Evolutionary conservation across 2,888 invertebrate species (phyloP), one percentile per base, ranked within the genome.

Genomic region (Heliothis peltigera): DNA sequence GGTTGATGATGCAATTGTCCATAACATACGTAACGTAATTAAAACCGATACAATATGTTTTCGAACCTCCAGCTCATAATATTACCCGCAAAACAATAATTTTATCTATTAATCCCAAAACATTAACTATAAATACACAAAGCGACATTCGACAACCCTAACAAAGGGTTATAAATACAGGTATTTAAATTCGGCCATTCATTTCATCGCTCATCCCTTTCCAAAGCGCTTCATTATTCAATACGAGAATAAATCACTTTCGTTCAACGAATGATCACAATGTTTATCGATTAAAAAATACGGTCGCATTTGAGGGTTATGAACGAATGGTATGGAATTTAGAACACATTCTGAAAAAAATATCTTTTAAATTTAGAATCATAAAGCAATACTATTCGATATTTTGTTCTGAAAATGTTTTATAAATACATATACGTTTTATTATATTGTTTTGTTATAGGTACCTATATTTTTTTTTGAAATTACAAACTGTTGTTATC

Each of bases 151-250:
- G 75, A 64, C 72, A 73, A 62, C 75, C 77, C 65, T 73, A 72
- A 80, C 73, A 82, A 82, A 74, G 79, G 77, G 76, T 77, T 79
- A 67, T 77, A 77, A 80, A 80, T 80, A 79, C 70, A 81, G 73
- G 77, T 80, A 83, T 84, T 86, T 83, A 82, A 84, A 84, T 79
- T 79, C 59, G 60, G 60, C 66, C 77, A 73, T 81, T 72, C 75
- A 81, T 80, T 80, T 79, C 74, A 76, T 70, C 81, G 79, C 67
- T 83, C 83, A 81, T 84, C 73, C 77, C 70, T 75, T 74, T 74
- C 72, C 79, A 81, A 85, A 81, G 78, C 77, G 81, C 65, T 86
- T 84, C 84, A 82, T 84, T 83, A 82, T 85, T 84, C 79, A 81
- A 79, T 80, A 72, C 69, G 69, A 56, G 64, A 67, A 81, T 77